Base-by-base conservation (phyloP, 2,888 invertebrate genomes). In the Plebejus argus region DNA sequence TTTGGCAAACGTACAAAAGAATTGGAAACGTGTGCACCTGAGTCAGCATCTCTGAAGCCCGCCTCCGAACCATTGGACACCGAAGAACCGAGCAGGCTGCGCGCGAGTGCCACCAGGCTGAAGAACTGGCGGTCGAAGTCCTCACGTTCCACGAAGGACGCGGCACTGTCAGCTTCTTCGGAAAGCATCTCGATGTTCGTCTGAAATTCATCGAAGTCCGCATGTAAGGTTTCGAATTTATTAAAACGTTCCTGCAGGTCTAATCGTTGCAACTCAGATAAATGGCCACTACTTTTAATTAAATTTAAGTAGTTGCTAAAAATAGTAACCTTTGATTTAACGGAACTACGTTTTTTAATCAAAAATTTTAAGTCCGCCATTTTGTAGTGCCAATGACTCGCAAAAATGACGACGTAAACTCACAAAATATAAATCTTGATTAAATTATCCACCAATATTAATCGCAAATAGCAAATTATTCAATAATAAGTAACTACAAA, bases 1-100 rank as follows among this genome's bases (percentile, higher is more conserved):
- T 80, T 78, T 3, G 80, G 79, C 45, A 80, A 72, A 6, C 78
- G 35, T 20, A 79, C 56, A 66, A 78, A 79, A 70, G 78, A 78
- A 76, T 78, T 76, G 15, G 77, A 77, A 45, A 20, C 20, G 23
- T 45, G 20, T 10, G 75, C 23, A 23, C 75, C 75, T 53, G 75
- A 23, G 23, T 33, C 53, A 75, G 49, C 70, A 71, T 33, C 77
- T 71, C 49, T 49, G 15, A 23, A 77, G 28, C 35, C 35, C 35
- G 35, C 35, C 35, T 35, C 35, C 35, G 35, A 35, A 12, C 28
- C 71, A 33, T 10, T 28, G 28, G 35, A 35, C 35, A 18, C n/a
- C 39, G 61, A 49, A 71, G n/a, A 20, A 66, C 66, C 15, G 70
- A 77, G 71, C 56, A 71, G n/a, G n/a, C 71, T 71, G 33, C 39